These are phyloP conservation scores for Chloroceryle amazona DNA, from an alignment of 2,797 vertebrate species.

Conservation along the genomic window DNA sequence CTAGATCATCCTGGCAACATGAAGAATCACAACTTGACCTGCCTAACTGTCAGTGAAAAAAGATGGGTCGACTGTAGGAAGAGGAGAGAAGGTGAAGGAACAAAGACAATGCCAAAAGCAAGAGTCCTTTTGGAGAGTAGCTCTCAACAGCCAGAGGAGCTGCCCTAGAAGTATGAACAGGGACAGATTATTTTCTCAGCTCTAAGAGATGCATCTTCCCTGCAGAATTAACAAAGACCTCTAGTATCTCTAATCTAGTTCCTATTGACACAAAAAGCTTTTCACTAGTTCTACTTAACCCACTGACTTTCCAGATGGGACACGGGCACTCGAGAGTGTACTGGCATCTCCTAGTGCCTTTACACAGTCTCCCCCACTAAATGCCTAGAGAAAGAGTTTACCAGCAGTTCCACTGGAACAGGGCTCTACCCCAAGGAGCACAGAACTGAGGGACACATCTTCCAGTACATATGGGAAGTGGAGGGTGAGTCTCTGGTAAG, in stretches of 20 bases:
- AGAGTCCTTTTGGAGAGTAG: neutral
- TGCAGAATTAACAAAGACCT: neutral
- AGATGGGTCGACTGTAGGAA: neutral
- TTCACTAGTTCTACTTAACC: neutral
- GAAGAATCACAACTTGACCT: slow-evolving; percentile 36
- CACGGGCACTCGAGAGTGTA: neutral
- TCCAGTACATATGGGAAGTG: neutral
- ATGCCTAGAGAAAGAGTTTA: neutral
- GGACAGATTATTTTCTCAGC: neutral
- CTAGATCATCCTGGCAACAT: slow-evolving; percentile 56
- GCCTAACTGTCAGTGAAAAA: slow-evolving; percentile 2
- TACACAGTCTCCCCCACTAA: neutral
- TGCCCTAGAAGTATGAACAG: neutral
- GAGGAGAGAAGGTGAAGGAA: neutral
- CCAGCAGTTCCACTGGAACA: neutral
- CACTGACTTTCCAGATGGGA: neutral
- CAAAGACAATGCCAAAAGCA: slow-evolving; percentile 30
- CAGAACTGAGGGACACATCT: neutral
- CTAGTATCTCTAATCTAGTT: neutral
- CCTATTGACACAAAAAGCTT: neutral
- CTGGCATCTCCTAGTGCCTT: neutral
- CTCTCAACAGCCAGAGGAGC: neutral
- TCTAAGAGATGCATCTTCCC: neutral
- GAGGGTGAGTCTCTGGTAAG: neutral
- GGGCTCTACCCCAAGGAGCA: neutral